Base-by-base conservation (phyloP, 1,140 invertebrate genomes). In the Drosophila biarmipes region DNA sequence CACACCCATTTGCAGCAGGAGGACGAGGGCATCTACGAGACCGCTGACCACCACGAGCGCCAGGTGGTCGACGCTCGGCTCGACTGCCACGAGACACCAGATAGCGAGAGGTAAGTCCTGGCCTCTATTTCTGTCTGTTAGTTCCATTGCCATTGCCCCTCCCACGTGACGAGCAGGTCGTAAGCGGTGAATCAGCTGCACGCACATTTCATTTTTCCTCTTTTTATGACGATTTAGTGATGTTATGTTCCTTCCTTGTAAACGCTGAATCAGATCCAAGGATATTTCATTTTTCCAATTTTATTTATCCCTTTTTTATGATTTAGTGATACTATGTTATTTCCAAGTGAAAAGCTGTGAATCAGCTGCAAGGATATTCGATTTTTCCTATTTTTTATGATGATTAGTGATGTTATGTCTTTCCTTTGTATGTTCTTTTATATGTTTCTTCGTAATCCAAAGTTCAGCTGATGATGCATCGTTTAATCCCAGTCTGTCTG, bases 1-100 rank as follows among this genome's bases (percentile, higher is more conserved):
- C 92, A 93, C 80, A 92, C 92, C 57, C 91, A 92, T 62, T 82
- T 94, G 92, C 95, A 94, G 84, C 95, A 95, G 80, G 96, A 96
- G 80, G 96, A 97, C 74, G 96, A 97, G 92, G 95, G 96, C 91
- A 96, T 97, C 78, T 97, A 97, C 92, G 96, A 97, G 93, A 96
- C 95, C 81, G 96, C 96, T 74, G 96, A 97, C 93, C 91, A 91
- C 67, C 94, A 95, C 91, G 95, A 95, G 15, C 93, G 95, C 91
- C 82, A 76, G 21, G 93, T 92, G 74, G 93, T 90, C 38, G 91
- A 92, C 56, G 93, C 92, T 90, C 93, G 79, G 92, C 92, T 92
- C 82, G 92, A 92, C 92, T 93, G 95, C 57, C 93, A 95, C 63
- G 96, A 96, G 92, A 96, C 95, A 54, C 96, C 96, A 80, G 96